Conservation (phyloP, 2,113 vertebrate genomes). For the Aspidoscelis tigris region DNA sequence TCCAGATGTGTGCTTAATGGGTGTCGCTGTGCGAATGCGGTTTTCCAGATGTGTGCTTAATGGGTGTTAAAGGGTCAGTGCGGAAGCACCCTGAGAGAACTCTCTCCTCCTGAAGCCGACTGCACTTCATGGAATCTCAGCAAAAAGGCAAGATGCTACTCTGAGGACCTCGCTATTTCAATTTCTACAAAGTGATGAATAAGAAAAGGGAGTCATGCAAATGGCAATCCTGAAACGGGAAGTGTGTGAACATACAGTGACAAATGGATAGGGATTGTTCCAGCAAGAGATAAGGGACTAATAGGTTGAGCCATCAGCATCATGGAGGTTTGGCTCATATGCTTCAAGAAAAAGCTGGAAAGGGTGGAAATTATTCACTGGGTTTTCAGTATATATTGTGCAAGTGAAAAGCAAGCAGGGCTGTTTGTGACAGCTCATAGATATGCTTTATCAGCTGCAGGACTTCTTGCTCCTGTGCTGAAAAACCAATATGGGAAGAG, state of each 20-base stretch:
- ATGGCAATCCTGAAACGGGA: not conserved
- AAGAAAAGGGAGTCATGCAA: not conserved
- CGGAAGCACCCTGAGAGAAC: no score
- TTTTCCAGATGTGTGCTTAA: no score
- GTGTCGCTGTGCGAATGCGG: no score
- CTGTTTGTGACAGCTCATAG: not conserved
- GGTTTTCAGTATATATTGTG: slow-evolving; percentile 4
- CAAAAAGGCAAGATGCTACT: not conserved
- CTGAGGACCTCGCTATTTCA: not conserved
- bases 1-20: no score
- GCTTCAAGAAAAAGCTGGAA: not conserved
- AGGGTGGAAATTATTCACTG: not conserved
- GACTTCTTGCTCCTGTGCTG: not conserved
- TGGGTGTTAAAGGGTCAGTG: no score
- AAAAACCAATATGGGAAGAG: not conserved
- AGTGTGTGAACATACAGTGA: not conserved
- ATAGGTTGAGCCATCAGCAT: not conserved
- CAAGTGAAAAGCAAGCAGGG: slow-evolving; percentile 1
- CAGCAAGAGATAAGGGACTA: not conserved
- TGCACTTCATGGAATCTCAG: not conserved
- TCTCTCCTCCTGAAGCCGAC: no score
- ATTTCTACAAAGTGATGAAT: not conserved
- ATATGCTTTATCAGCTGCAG: not conserved
- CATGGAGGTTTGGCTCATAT: not conserved
- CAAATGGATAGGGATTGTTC: not conserved